phyloP scores from a whole-genome alignment of 1,140 invertebrate genomes.

The Melanaphis sacchari region DNA sequence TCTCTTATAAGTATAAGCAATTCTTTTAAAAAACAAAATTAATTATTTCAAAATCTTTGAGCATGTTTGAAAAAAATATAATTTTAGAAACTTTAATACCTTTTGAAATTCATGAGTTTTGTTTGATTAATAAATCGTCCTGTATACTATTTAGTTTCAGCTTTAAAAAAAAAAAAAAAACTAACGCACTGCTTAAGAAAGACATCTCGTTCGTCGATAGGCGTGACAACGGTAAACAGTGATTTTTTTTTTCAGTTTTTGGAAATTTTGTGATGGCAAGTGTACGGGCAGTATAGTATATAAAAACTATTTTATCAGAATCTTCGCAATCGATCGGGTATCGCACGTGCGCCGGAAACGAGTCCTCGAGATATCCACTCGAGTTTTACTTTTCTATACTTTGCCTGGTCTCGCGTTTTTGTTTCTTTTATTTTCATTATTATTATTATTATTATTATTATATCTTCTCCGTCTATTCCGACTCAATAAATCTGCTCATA shows the following conservation, averaged over 20 bases:
- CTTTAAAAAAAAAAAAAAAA: no score
- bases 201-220: no score
- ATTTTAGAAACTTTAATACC: no score
- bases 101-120: no score
- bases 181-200: no score
- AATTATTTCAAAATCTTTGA: no score
- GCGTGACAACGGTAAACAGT: not conserved
- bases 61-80: no score
- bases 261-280: not conserved
- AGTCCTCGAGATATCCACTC: not conserved
- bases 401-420: not conserved
- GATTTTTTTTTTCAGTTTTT: not conserved
- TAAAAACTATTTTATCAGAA: not conserved
- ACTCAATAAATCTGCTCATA: not conserved
- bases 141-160: no score
- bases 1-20: no score
- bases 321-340: not conserved
- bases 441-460: not conserved
- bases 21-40: no score
- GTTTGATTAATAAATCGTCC: no score
- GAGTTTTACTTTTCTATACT: not conserved
- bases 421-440: not conserved
- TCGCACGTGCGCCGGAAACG: not conserved
- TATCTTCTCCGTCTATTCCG: not conserved
- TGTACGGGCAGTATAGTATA: not conserved